These are phyloP conservation scores for Philonicus albiceps DNA, from an alignment of 2,888 invertebrate species.

Conservation along the genomic window DNA sequence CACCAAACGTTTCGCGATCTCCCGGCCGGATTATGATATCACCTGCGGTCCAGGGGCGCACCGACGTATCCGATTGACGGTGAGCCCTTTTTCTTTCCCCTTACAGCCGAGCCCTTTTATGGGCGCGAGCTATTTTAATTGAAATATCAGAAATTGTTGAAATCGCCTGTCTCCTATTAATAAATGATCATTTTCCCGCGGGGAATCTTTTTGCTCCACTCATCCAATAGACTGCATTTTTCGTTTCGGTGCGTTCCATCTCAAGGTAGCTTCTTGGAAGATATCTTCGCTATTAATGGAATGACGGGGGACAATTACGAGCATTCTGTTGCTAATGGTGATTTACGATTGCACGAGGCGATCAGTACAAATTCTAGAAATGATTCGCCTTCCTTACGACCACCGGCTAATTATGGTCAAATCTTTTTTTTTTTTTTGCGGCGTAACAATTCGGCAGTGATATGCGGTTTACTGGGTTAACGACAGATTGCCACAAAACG, in stretches of 20 bases:
- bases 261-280: conserved; percentile 10
- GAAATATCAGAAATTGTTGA: conserved; percentile 13
- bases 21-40: conserved; percentile 2
- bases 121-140: neutral
- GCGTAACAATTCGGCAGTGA: neutral
- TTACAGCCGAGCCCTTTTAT: neutral
- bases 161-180: neutral
- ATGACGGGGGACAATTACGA: neutral
- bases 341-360: neutral
- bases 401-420: neutral
- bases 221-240: neutral
- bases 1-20: neutral
- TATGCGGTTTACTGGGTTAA: neutral
- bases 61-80: neutral
- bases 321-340: neutral
- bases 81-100: neutral
- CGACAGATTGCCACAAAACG: neutral
- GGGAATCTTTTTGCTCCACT: neutral
- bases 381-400: neutral
- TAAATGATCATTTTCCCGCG: conserved; percentile 8
- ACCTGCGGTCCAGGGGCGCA: neutral
- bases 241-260: neutral
- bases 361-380: neutral
- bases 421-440: neutral
- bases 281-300: conserved; percentile 6